Evolutionary conservation across 2,888 invertebrate genomes (phyloP).

Genomic region (Autographa gamma): DNA sequence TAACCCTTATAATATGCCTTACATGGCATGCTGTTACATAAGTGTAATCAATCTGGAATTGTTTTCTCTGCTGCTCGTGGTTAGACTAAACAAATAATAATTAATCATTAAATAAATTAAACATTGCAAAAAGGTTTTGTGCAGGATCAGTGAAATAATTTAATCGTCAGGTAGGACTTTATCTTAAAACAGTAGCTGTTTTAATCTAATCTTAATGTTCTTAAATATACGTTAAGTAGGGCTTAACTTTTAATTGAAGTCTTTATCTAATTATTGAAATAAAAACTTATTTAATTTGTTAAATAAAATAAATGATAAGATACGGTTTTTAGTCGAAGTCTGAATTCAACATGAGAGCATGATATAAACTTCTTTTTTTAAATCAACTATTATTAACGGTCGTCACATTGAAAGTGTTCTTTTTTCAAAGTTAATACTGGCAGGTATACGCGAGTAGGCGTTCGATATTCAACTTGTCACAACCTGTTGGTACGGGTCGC

Average conservation of each 20-base stretch:
- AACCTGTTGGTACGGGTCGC: conserved; percentile 36
- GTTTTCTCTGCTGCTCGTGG: background rate
- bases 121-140: too few species aligned
- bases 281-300: background rate
- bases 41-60: background rate
- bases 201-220: background rate
- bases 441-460: conserved; percentile 34
- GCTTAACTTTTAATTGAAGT: too few species aligned
- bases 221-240: too few species aligned
- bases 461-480: conserved; percentile 37
- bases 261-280: too few species aligned
- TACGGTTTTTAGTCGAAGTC: too few species aligned
- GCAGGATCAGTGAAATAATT: too few species aligned
- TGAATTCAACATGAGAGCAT: background rate
- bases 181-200: background rate
- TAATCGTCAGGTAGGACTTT: background rate
- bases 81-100: background rate
- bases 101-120: too few species aligned
- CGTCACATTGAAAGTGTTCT: conserved; percentile 12
- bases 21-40: background rate
- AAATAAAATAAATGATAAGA: background rate
- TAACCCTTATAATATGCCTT: too few species aligned
- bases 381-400: background rate
- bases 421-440: conserved; percentile 25
- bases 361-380: background rate